Evolutionary conservation across 1,140 invertebrate genomes (phyloP).

Genomic region (Pseudoatta argentina): DNA sequence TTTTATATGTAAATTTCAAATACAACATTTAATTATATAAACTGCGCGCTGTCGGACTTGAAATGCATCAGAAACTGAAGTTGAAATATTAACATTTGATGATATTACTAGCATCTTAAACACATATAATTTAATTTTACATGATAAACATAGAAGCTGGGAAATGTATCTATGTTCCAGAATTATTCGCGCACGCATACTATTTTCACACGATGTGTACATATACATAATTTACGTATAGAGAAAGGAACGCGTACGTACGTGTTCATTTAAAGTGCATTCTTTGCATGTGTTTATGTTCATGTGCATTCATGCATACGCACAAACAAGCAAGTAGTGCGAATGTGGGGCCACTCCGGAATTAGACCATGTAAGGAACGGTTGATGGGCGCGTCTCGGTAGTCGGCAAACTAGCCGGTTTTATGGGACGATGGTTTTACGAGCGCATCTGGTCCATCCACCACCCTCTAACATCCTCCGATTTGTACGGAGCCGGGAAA

Average conservation of each 20-base stretch:
- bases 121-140: neutral
- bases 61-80: too few species aligned
- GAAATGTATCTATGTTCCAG: neutral
- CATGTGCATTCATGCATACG: neutral
- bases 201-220: neutral
- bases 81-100: too few species aligned
- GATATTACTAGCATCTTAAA: too few species aligned
- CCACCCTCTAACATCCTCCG: conserved; percentile 68
- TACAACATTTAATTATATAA: too few species aligned
- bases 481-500: conserved; percentile 49
- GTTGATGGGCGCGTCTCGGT: conserved; percentile 79
- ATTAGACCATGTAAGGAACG: conserved; percentile 83
- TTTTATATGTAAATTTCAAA: too few species aligned
- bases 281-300: too few species aligned
- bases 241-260: neutral
- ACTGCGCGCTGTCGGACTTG: too few species aligned
- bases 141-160: neutral
- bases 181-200: neutral
- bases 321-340: conserved; percentile 15
- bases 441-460: conserved; percentile 78
- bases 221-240: neutral
- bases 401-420: conserved; percentile 79
- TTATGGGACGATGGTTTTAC: conserved; percentile 84
- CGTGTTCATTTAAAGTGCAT: neutral
- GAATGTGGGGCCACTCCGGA: conserved; percentile 69